Evolutionary conservation across 2,797 vertebrate genomes (phyloP), one percentile per base, ranked within the genome.

Genomic region (Esox lucius): DNA sequence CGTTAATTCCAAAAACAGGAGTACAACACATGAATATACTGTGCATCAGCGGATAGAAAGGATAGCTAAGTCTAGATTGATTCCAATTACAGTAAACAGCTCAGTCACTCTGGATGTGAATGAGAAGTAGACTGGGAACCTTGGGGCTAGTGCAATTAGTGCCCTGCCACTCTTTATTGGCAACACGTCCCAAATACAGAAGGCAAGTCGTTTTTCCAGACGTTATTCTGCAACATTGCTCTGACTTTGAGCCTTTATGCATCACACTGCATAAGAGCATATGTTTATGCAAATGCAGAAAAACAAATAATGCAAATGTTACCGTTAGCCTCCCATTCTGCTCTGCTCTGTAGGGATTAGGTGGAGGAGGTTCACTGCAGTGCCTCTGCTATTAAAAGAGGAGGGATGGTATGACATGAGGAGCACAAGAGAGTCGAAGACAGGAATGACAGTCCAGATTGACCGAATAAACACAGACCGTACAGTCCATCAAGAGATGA

Each of bases 31-130:
- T 75, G 51, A 68, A 75, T 64, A 66, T 31, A 31, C 28, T 31
- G 28, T 72, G 51, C 31, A 74, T 72, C 5, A 79, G 62, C 33
- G 31, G 48, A 51, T 19, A n/a, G 19, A n/a, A 31, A 31, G 28
- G 3, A 31, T 31, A 31, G 28, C 28, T 31, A 33, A 17, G 22
- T 48, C 17, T 56, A 16, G 22, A 16, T n/a, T 17, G 51, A 49
- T 19, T 68, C 31, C 28, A 56, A 53, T 59, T 46, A 48, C 39
- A 33, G 56, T 17, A 19, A 17, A 51, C 4, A 51, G 49, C 49
- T 51, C 49, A 51, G 5, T 19, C 49, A 51, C 17, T 6, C 4
- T 7, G 2, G 8, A 39, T 46, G 39, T 22, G 17, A n/a, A 31
- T 1, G 35, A 49, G 24, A 17, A 71, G 48, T 12, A 8, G 48